These are phyloP conservation scores for Philereme vetulata DNA, from an alignment of 2,888 invertebrate genomes.

Conservation along the genomic window DNA sequence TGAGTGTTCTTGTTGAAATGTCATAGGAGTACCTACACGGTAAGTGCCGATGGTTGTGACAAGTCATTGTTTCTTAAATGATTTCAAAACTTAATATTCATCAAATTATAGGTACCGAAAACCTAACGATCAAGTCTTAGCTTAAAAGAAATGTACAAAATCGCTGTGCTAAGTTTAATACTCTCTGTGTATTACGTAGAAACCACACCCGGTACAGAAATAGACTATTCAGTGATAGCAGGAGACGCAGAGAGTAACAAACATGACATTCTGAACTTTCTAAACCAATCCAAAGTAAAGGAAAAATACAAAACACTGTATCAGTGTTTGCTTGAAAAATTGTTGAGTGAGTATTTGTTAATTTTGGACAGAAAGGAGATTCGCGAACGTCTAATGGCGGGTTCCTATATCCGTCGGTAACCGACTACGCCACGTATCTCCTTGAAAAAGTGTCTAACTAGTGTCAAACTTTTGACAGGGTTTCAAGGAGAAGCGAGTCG, in stretches of 20 bases:
- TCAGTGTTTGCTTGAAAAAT: constrained; percentile 55
- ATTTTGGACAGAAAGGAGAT: too few relatives aligned
- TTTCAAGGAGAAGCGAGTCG: too few relatives aligned
- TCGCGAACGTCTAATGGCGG: too few relatives aligned
- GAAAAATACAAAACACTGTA: constrained; percentile 62
- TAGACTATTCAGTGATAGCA: constrained; percentile 67
- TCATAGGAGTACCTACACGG: background rate
- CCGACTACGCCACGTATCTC: too few relatives aligned
- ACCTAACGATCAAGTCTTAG: too few relatives aligned
- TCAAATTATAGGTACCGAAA: background rate
- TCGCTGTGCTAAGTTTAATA: constrained; percentile 20
- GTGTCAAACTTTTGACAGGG: too few relatives aligned
- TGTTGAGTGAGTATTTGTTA: constrained; percentile 51
- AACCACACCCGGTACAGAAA: constrained; percentile 45
- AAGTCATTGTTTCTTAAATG: background rate
- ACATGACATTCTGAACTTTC: constrained; percentile 59
- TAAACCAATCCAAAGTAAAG: constrained; percentile 57
- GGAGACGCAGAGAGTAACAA: constrained; percentile 66
- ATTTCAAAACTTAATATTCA: background rate
- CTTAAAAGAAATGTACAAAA: constrained; percentile 13
- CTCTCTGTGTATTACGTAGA: constrained; percentile 34
- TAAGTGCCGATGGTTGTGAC: background rate
- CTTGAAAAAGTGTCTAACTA: too few relatives aligned
- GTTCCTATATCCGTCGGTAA: too few relatives aligned
- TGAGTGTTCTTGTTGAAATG: constrained; percentile 11